A percentile compares a stretch with the other conserved stretches of the same genome.
Evolutionary conservation across 2,888 invertebrate genomes (phyloP).

Genomic region (Gibbula magus): DNA sequence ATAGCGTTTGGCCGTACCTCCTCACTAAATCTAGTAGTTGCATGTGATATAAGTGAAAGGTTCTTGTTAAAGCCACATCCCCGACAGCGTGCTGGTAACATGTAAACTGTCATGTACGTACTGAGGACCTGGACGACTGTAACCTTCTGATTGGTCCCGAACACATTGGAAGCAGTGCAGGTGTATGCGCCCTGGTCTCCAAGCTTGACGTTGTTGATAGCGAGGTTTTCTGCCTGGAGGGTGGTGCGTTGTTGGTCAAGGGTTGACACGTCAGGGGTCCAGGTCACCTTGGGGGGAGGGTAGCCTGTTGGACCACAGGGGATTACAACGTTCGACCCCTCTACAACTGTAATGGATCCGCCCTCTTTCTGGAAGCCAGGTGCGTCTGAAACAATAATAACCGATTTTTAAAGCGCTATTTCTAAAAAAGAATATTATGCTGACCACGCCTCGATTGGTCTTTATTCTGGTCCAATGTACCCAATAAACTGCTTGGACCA

Average conservation of each 20-base stretch:
- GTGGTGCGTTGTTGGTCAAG: not conserved
- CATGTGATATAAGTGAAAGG: too few species aligned
- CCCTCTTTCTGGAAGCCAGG: not conserved
- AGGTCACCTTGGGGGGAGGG: not conserved
- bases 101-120: not conserved
- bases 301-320: slow-evolving; percentile 1
- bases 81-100: too few species aligned
- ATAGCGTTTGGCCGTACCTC: too few species aligned
- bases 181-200: slow-evolving; percentile 6
- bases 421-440: too few species aligned
- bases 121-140: not conserved
- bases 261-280: slow-evolving; percentile 8
- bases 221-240: not conserved
- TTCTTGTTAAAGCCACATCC: too few species aligned
- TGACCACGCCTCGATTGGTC: too few species aligned
- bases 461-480: too few species aligned
- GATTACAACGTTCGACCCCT: not conserved
- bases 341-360: not conserved
- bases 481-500: too few species aligned
- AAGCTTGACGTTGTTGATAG: not conserved
- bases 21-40: too few species aligned
- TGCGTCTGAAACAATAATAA: not conserved
- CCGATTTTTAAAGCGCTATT: too few species aligned
- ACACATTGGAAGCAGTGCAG: slow-evolving; percentile 14
- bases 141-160: not conserved